phyloP scores from a whole-genome alignment of 2,888 invertebrate species.

The Lithophane semibrunnea region DNA sequence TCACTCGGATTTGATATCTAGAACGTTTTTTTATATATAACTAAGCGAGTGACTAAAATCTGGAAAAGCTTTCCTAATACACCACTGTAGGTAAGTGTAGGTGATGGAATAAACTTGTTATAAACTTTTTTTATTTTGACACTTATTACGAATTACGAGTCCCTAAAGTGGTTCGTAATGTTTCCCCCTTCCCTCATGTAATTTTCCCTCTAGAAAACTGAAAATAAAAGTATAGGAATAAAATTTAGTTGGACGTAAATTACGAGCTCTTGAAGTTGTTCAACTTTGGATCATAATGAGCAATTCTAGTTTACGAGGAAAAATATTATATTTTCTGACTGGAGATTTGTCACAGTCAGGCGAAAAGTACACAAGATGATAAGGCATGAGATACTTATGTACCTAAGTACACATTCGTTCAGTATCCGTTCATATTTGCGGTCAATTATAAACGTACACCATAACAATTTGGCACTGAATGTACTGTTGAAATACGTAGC shows the following conservation, averaged over 20 bases:
- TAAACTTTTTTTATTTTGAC: slow-evolving; percentile 62
- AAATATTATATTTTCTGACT: slow-evolving; percentile 18
- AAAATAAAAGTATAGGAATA: slow-evolving; percentile 56
- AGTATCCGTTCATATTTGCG: slow-evolving; percentile 41
- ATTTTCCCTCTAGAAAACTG: slow-evolving; percentile 48
- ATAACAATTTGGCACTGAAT: slow-evolving; percentile 58
- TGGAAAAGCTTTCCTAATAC: slow-evolving; percentile 26
- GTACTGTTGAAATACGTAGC: slow-evolving; percentile 41
- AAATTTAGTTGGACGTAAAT: slow-evolving; percentile 56
- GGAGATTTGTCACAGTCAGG: slow-evolving; percentile 4
- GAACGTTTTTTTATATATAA: slow-evolving; percentile 2
- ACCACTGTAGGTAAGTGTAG: slow-evolving; percentile 38
- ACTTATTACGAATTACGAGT: slow-evolving; percentile 61
- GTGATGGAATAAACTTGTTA: slow-evolving; percentile 52
- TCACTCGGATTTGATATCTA: background rate
- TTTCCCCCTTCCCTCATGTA: slow-evolving; percentile 44
- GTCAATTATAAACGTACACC: slow-evolving; percentile 59
- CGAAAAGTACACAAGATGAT: slow-evolving; percentile 4
- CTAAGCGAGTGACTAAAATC: slow-evolving; percentile 15
- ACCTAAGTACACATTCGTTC: slow-evolving; percentile 22
- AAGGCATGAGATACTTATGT: background rate
- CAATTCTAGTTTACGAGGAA: slow-evolving; percentile 14
- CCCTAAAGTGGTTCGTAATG: slow-evolving; percentile 57
- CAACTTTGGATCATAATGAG: slow-evolving; percentile 37
- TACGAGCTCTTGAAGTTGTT: slow-evolving; percentile 36